Evolutionary conservation across 2,113 vertebrate species (phyloP).

Genomic region (Erythrolamprus reginae): DNA sequence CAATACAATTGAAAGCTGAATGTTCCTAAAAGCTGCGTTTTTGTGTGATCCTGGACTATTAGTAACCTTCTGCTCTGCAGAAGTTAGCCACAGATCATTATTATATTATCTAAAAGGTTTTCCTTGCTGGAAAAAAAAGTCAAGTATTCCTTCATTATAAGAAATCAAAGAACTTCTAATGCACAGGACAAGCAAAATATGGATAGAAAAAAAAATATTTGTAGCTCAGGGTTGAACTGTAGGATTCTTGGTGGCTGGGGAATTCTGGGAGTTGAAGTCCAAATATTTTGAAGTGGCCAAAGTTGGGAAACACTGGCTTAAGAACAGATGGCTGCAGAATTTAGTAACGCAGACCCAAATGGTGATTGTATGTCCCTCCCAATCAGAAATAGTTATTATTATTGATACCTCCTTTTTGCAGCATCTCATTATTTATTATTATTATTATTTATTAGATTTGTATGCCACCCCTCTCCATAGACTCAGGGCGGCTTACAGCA

Average conservation of each 20-base stretch:
- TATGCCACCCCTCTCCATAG: no score
- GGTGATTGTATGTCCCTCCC: not conserved
- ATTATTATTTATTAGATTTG: no score
- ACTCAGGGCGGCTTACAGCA: no score
- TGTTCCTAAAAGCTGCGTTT: not conserved
- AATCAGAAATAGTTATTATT: conserved; percentile 16
- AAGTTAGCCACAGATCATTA: not conserved
- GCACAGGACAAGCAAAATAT: not conserved
- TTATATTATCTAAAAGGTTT: not conserved
- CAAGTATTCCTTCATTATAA: not conserved
- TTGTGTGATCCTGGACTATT: not conserved
- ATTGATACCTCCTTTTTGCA: no score
- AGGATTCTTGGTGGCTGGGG: not conserved
- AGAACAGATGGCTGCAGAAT: conserved; percentile 12
- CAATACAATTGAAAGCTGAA: not conserved
- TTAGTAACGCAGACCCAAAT: conserved; percentile 9
- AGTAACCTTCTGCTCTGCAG: not conserved
- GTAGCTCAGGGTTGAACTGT: not conserved
- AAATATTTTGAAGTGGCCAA: no score
- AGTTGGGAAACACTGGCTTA: no score
- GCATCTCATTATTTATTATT: no score
- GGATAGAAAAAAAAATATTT: not conserved
- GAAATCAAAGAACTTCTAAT: not conserved
- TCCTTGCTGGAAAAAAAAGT: not conserved
- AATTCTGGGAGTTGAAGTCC: no score